Evolutionary conservation across 2,888 invertebrate species (phyloP).

Genomic region (Julus scandinavius): DNA sequence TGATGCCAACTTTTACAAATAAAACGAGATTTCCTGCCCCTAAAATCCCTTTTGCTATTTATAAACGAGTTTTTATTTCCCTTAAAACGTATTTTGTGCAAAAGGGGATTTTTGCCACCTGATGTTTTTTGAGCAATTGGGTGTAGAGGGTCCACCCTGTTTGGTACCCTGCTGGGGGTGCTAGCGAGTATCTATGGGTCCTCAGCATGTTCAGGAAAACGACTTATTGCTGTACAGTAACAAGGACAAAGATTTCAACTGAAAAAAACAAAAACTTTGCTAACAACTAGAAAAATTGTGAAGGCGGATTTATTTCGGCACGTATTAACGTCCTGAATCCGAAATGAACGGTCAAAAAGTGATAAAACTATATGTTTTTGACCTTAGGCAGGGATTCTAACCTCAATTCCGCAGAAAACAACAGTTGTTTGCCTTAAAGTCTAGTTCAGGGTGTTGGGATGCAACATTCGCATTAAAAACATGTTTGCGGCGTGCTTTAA

Average conservation of each 20-base stretch:
- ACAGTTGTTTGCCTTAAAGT: background rate
- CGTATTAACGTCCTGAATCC: constrained; percentile 17
- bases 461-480: background rate
- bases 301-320: constrained; percentile 39
- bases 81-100: background rate
- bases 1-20: background rate
- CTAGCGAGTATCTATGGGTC: background rate
- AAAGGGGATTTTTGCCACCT: background rate
- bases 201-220: background rate
- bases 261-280: background rate
- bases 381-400: background rate
- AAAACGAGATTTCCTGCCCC: constrained; percentile 23
- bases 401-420: background rate
- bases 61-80: constrained; percentile 10
- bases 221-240: background rate
- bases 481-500: background rate
- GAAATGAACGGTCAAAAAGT: constrained; percentile 35
- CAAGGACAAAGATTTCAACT: background rate
- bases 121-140: background rate
- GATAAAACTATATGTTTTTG: constrained; percentile 24
- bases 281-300: background rate
- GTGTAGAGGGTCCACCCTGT: constrained; percentile 9
- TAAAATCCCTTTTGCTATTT: constrained; percentile 26
- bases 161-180: constrained; percentile 31
- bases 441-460: constrained; percentile 1